These are phyloP conservation scores for Rhagologus leucostigma DNA, from an alignment of 2,113 vertebrate genomes.

Conservation along the genomic window DNA sequence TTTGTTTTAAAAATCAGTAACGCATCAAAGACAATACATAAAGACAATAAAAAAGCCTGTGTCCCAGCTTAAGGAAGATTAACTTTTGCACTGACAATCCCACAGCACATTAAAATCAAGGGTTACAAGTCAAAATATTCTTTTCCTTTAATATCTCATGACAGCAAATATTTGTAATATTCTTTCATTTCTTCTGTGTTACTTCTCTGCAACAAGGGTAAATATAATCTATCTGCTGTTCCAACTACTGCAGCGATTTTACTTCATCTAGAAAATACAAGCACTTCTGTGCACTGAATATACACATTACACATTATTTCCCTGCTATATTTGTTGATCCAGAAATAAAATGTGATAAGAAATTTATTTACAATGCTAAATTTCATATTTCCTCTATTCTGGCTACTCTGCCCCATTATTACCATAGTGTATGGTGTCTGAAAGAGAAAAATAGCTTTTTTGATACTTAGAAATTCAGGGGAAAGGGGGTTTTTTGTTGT, in stretches of 20 bases:
- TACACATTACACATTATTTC: background rate
- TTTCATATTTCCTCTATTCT: background rate
- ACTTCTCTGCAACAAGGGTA: background rate
- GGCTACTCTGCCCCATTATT: background rate
- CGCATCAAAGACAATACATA: fast-evolving
- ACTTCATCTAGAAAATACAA: background rate
- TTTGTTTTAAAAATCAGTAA: background rate
- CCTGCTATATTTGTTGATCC: background rate
- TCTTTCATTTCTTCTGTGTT: background rate
- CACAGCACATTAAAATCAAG: background rate
- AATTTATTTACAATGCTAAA: background rate
- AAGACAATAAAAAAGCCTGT: background rate
- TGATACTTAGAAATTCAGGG: background rate
- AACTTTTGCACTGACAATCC: background rate
- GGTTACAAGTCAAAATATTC: background rate
- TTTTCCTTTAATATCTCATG: background rate
- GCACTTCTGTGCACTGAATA: background rate
- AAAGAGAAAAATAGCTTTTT: background rate
- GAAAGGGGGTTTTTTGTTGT: background rate
- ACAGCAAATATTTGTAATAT: background rate
- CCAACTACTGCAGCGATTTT: background rate
- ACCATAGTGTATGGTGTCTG: background rate
- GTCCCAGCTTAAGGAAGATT: background rate
- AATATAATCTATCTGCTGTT: background rate
- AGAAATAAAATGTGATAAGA: background rate